Evolutionary conservation across 2,797 vertebrate genomes (phyloP).

Genomic region (Periophthalmus magnuspinnatus): DNA sequence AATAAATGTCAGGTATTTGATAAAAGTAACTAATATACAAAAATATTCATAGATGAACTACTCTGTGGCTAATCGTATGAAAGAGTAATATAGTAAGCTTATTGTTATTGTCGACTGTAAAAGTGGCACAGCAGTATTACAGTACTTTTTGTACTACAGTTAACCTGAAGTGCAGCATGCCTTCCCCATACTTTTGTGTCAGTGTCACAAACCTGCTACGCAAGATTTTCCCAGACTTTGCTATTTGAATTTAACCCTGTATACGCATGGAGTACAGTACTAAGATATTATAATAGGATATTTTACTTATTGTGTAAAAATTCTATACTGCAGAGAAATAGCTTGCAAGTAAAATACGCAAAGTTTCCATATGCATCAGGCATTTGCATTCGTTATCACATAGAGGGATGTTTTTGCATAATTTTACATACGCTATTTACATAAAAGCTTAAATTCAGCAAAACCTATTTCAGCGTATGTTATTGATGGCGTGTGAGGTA

Average conservation of each 20-base stretch:
- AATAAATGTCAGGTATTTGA: too few relatives aligned
- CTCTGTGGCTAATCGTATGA: too few relatives aligned
- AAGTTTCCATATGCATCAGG: neutral
- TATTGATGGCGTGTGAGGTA: neutral
- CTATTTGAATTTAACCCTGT: neutral
- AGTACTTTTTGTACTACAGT: neutral
- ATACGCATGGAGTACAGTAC: neutral
- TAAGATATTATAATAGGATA: neutral
- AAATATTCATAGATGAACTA: too few relatives aligned
- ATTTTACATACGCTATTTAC: slow-evolving; percentile 12
- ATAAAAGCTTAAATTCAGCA: slow-evolving; percentile 7
- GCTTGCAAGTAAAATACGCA: neutral
- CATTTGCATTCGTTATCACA: slow-evolving; percentile 2
- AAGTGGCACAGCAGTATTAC: neutral
- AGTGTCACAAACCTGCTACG: neutral
- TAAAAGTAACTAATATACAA: too few relatives aligned
- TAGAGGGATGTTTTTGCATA: slow-evolving; percentile 7
- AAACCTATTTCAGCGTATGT: too few relatives aligned
- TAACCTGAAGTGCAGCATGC: neutral
- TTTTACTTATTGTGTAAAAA: neutral
- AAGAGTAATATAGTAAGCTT: too few relatives aligned
- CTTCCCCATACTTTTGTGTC: neutral
- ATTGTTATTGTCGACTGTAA: too few relatives aligned
- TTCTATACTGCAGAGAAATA: neutral
- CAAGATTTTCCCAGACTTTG: neutral